Evolutionary conservation across 2,888 invertebrate genomes (phyloP), one percentile per base, ranked within the genome.

Genomic region (Nephrocerus scutellatus): DNA sequence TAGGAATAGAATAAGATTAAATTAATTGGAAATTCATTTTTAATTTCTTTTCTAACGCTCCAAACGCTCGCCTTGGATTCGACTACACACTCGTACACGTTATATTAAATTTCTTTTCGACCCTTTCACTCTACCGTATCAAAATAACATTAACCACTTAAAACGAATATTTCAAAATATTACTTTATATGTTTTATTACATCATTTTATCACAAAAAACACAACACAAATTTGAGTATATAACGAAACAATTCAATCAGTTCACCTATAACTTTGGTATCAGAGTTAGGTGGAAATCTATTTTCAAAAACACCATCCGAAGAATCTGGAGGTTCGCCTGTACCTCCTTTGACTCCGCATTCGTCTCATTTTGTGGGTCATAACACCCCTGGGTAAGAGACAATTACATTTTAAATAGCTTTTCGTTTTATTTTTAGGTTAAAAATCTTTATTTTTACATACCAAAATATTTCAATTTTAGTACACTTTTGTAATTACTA

Each of bases 221-320:
- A n/a, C 15, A n/a, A 20, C 19, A 20, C 20, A 9, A 30, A 39
- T 28, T 23, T 10, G 28, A 23, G 34, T 14, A 34, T 24, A 20
- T 28, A 24, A 7, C 10, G 15, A 33, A 37, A 25, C 16, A 38
- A 38, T 36, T 36, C 37, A 55, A 48, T 63, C 60, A 88, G 88
- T 74, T 89, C 89, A 64, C 89, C 89, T 65, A 88, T 89, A 74
- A 88, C 88, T 77, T 79, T 93, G 77, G 91, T 91, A 72, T 80
- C 76, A 66, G 92, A 92, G 79, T 87, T 93, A 74, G 89, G 92
- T 71, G 86, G 89, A 63, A 91, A 91, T 72, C 78, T 91, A 70
- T 90, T 92, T 77, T 86, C 83, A 77, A 88, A 88, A 76, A 89
- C 88, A 62, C 88, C 88, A 65, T 87, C 87, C 69, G 89, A 89